Evolutionary conservation across 2,113 vertebrate species (phyloP), one percentile per base, ranked within the genome.

Genomic region (Naja naja): DNA sequence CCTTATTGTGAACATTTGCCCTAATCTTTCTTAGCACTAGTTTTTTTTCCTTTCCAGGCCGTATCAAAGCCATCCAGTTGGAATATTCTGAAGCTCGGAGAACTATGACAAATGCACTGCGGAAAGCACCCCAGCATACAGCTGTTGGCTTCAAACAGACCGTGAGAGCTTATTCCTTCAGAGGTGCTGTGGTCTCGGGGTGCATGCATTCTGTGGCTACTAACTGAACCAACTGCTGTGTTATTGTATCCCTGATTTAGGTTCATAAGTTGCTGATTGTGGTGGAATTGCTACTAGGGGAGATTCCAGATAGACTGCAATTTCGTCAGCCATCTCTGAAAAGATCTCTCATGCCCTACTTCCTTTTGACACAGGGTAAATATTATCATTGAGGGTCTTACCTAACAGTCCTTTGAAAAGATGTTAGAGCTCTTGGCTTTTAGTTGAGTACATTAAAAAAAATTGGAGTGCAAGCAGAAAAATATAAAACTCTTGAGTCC

Each of bases 121-220:
- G 99, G 92, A 99, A 99, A 96, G 99, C 99, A 0, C 99, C 99
- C 0, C 99, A 99, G 94, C 99, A 99, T 98, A 99, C 99, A 0
- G 99, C 99, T 0, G 99, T 99, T 0, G 99, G 99, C 96, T 99
- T 99, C 98, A 99, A 99, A 94, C 99, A 99, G 97, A 99, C 99
- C 0, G 99, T 99, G 85, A 97, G 9, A 0, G 0, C 0, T 0
- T 53, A 54, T 0, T 6, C 2, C 4, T 27, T 3, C 4, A 93
- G n/a, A 81, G 49, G 45, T 11, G 55, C 89, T 64, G n/a, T 53
- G 47, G 25, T 43, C 18, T 34, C 16, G 86, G 7, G 27, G 52
- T n/a, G 34, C 53, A 45, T 39, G n/a, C n/a, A 45, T 39, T 85
- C 6, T 20, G 27, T 49, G 43, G 39, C 14, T 81, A 81, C 1